These are phyloP conservation scores for Conchocele bisecta DNA, from an alignment of 2,888 invertebrate genomes.

Conservation along the genomic window DNA sequence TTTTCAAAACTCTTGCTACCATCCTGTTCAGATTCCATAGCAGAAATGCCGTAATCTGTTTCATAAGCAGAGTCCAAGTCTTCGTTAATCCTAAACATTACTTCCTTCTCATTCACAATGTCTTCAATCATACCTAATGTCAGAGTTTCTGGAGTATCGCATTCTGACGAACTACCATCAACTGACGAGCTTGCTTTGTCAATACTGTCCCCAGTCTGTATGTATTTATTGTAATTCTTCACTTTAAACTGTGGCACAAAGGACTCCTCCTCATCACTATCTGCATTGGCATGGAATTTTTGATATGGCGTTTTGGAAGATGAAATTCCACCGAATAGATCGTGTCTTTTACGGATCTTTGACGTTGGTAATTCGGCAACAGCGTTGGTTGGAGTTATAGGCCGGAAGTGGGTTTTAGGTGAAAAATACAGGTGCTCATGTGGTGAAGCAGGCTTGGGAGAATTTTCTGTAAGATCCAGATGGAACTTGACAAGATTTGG, in stretches of 20 bases:
- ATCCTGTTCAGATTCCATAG: slow-evolving; percentile 28
- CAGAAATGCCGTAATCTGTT: slow-evolving; percentile 50
- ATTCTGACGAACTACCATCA: slow-evolving; percentile 11
- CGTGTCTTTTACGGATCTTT: slow-evolving; percentile 47
- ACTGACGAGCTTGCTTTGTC: slow-evolving; percentile 34
- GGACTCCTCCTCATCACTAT: slow-evolving; percentile 63
- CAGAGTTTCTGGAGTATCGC: slow-evolving; percentile 49
- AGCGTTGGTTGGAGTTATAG: slow-evolving; percentile 84
- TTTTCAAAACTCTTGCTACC: neutral
- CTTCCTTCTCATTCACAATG: slow-evolving; percentile 50
- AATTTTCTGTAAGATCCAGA: slow-evolving; percentile 45
- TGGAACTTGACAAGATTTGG: slow-evolving; percentile 63
- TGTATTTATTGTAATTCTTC: slow-evolving; percentile 84
- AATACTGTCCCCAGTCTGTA: slow-evolving; percentile 84
- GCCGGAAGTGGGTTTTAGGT: slow-evolving; percentile 91
- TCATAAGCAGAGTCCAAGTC: slow-evolving; percentile 58
- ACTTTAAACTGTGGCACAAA: slow-evolving; percentile 89
- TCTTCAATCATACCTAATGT: slow-evolving; percentile 53
- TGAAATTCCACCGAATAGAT: slow-evolving; percentile 71
- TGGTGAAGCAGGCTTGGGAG: slow-evolving; percentile 64
- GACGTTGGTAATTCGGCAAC: slow-evolving; percentile 29
- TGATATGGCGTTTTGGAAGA: slow-evolving; percentile 66
- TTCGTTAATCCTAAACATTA: slow-evolving; percentile 20
- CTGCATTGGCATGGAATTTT: slow-evolving; percentile 51
- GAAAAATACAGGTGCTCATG: slow-evolving; percentile 90